Evolutionary conservation across 2,113 vertebrate genomes (phyloP).

Genomic region (Phrynosoma platyrhinos): DNA sequence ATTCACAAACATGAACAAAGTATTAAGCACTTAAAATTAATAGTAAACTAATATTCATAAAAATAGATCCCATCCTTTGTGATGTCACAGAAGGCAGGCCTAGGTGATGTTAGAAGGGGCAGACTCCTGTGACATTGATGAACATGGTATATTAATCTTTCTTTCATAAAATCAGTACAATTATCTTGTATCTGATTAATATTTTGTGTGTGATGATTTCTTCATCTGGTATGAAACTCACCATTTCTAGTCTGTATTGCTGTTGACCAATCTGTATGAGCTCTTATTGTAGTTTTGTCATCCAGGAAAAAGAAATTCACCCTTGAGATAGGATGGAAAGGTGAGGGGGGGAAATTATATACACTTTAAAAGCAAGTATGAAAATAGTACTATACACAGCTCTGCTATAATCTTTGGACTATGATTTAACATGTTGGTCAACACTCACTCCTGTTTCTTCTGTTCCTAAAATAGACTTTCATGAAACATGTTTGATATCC

Average conservation of each 20-base stretch:
- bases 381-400: background rate
- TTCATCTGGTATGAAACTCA: constrained; percentile 13
- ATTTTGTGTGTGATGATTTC: background rate
- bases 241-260: constrained; percentile 38
- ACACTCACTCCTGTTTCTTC: background rate
- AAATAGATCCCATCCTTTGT: background rate
- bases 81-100: too few species aligned
- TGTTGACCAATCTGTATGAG: constrained; percentile 42
- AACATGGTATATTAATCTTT: background rate
- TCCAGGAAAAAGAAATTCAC: constrained; percentile 43
- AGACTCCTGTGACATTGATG: background rate
- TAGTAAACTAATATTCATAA: background rate
- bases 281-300: constrained; percentile 30
- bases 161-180: background rate
- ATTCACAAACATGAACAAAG: too few species aligned
- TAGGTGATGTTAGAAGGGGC: too few species aligned
- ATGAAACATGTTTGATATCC: background rate
- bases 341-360: background rate
- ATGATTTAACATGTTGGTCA: background rate
- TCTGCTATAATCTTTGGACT: background rate
- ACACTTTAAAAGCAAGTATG: background rate
- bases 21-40: background rate
- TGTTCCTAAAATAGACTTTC: background rate
- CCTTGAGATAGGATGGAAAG: constrained; percentile 3
- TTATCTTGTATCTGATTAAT: background rate